Conservation (phyloP, 1,140 invertebrate species). For the Centruroides vittatus region DNA sequence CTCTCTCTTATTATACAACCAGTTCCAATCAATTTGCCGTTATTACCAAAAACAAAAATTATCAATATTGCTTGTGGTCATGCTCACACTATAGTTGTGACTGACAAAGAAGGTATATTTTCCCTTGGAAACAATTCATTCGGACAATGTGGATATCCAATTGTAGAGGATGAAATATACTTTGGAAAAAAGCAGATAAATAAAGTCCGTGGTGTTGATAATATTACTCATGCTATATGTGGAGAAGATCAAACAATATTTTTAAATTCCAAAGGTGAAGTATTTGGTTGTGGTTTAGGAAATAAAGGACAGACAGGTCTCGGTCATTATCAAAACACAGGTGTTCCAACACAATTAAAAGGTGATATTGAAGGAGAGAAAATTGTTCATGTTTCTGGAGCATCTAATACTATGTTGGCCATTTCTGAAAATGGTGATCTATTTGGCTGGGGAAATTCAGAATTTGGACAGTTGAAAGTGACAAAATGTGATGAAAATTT, state of each 20-base stretch:
- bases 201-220: no score
- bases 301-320: slow-evolving; percentile 78
- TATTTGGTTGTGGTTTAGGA: slow-evolving; percentile 84
- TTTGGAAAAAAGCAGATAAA: not conserved
- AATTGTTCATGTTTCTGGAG: slow-evolving; percentile 62
- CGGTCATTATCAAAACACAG: slow-evolving; percentile 45
- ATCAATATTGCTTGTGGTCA: slow-evolving; percentile 59
- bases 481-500: slow-evolving; percentile 20
- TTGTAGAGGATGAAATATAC: not conserved
- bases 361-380: slow-evolving; percentile 72
- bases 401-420: slow-evolving; percentile 75
- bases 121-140: slow-evolving; percentile 77
- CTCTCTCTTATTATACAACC: not conserved
- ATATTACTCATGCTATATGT: slow-evolving; percentile 30
- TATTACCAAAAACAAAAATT: slow-evolving; percentile 31
- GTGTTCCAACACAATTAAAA: slow-evolving; percentile 32
- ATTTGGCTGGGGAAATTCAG: slow-evolving; percentile 95
- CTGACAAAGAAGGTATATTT: slow-evolving; percentile 43
- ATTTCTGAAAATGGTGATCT: slow-evolving; percentile 80
- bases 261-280: slow-evolving; percentile 57
- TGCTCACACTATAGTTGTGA: slow-evolving; percentile 69
- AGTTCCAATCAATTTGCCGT: not conserved
- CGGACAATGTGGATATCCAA: slow-evolving; percentile 78
- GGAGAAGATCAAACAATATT: slow-evolving; percentile 80
- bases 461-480: slow-evolving; percentile 65